Conservation (phyloP, 2,888 invertebrate species). For the Stratiomys singularior region DNA sequence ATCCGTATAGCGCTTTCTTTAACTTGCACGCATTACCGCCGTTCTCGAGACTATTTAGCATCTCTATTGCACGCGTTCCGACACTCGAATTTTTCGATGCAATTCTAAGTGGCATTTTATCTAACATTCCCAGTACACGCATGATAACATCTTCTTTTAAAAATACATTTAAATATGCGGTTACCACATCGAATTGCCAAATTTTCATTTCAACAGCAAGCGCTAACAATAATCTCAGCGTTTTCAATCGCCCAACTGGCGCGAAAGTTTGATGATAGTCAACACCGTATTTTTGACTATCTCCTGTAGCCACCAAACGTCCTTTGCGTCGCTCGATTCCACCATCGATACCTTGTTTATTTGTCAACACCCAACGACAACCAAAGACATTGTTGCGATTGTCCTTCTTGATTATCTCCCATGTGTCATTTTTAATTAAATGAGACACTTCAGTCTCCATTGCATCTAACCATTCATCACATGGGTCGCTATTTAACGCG, state of each 20-base stretch:
- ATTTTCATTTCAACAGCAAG: conserved; percentile 48
- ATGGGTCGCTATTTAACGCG: conserved; percentile 44
- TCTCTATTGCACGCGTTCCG: conserved; percentile 27
- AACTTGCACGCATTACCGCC: conserved; percentile 48
- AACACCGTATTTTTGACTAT: conserved; percentile 47
- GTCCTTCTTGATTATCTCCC: conserved; percentile 47
- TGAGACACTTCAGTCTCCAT: conserved; percentile 49
- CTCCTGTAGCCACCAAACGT: conserved; percentile 47
- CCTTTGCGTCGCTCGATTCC: conserved; percentile 46
- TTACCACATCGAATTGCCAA: conserved; percentile 49
- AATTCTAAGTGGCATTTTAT: conserved; percentile 47
- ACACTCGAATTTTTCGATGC: conserved; percentile 18
- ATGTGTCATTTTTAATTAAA: conserved; percentile 50
- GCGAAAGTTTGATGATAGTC: no score
- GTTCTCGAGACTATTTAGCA: conserved; percentile 26
- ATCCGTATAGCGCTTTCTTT: conserved; percentile 48
- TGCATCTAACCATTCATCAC: conserved; percentile 48
- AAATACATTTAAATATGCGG: conserved; percentile 48
- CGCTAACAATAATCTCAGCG: conserved; percentile 47
- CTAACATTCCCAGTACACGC: conserved; percentile 47
- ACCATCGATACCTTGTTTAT: conserved; percentile 42
- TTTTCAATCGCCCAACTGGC: conserved; percentile 49
- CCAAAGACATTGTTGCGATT: conserved; percentile 49
- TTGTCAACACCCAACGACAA: conserved; percentile 50
- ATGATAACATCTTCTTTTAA: conserved; percentile 48